These are phyloP conservation scores for Tenualosa thibaudeaui DNA, from an alignment of 2,797 vertebrate species.

Conservation along the genomic window DNA sequence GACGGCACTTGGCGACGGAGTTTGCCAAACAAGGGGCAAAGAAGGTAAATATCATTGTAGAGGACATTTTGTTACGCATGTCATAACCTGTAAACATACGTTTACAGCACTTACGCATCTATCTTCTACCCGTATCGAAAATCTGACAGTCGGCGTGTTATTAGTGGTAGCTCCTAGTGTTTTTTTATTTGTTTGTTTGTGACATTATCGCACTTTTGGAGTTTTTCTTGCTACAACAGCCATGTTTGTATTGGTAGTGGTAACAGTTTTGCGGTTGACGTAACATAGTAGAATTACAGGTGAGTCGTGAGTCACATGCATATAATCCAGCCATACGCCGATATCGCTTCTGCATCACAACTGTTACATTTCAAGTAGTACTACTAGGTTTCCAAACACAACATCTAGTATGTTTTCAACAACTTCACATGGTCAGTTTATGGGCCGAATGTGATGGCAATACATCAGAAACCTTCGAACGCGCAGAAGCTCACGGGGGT, in stretches of 20 bases:
- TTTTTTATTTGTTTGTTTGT: background rate
- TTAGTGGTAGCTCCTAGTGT: background rate
- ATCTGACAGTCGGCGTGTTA: background rate
- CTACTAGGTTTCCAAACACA: background rate
- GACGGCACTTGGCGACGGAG: slow-evolving; percentile 90
- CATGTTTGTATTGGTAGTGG: background rate
- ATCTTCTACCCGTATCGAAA: background rate
- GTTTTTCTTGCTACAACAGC: background rate
- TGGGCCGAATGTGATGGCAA: background rate
- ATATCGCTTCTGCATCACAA: background rate
- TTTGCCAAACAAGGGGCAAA: slow-evolving; percentile 87
- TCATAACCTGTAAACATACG: background rate
- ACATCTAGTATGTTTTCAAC: background rate
- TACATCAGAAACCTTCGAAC: slow-evolving; percentile 40
- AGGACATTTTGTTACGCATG: background rate
- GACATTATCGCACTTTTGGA: background rate
- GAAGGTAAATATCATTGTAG: slow-evolving; percentile 79
- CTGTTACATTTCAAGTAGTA: no score
- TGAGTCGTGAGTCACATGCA: background rate
- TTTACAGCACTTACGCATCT: background rate
- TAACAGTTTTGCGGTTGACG: background rate
- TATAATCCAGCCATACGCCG: no score
- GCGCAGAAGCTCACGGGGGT: slow-evolving; percentile 4
- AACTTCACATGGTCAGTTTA: background rate
- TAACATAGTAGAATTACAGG: background rate